These are phyloP conservation scores for Haemorhous mexicanus DNA, from an alignment of 2,113 vertebrate species.

Conservation along the genomic window DNA sequence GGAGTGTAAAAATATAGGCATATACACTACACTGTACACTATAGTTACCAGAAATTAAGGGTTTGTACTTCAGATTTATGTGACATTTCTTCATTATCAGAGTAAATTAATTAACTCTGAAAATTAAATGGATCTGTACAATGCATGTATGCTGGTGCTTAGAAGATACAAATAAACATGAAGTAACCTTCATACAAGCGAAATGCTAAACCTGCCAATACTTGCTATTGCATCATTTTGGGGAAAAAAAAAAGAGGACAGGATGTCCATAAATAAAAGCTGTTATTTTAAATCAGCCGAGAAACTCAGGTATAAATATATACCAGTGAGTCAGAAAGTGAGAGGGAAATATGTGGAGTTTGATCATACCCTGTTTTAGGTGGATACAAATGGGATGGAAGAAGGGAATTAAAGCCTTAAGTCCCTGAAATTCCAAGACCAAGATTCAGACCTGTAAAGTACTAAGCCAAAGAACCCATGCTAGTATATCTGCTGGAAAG, in stretches of 20 bases:
- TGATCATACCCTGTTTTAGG: not conserved
- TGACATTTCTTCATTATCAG: not conserved
- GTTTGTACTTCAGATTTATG: not conserved
- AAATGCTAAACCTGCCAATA: conserved; percentile 20
- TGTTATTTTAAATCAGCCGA: conserved; percentile 40
- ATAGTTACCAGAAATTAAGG: not conserved
- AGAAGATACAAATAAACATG: not conserved
- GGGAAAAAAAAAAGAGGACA: not conserved
- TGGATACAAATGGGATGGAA: not conserved
- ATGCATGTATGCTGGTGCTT: not conserved
- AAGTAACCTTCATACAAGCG: not conserved
- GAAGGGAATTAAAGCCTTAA: not conserved
- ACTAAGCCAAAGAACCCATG: not conserved
- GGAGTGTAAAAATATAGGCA: not conserved
- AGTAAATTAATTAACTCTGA: not conserved
- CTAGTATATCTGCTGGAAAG: not conserved
- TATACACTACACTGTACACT: not conserved
- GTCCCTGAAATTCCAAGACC: not conserved
- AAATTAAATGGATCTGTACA: not conserved
- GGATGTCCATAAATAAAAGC: conserved; percentile 41
- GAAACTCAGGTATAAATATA: conserved; percentile 43
- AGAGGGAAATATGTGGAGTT: conserved; percentile 12
- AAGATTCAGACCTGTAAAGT: not conserved
- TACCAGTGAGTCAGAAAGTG: conserved; percentile 39
- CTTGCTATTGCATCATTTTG: conserved; percentile 33